These are phyloP conservation scores for Allygus modestus DNA, from an alignment of 2,888 invertebrate genomes.

Conservation along the genomic window DNA sequence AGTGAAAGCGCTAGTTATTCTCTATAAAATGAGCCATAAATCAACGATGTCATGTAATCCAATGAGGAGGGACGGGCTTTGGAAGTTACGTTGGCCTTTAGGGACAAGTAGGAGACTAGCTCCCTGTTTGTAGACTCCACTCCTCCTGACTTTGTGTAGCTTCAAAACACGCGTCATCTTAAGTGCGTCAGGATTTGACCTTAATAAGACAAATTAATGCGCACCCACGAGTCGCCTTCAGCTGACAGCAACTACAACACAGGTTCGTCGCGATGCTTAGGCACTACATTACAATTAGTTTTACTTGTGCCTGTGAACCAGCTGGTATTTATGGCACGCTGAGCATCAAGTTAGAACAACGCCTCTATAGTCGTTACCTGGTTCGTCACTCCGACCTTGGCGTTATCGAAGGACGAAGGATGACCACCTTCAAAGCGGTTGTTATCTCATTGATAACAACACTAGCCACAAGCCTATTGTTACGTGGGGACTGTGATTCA, in stretches of 20 bases:
- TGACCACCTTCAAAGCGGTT: background rate
- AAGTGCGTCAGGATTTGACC: conserved; percentile 18
- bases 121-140: too few species aligned
- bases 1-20: too few species aligned
- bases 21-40: too few species aligned
- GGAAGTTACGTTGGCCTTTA: too few species aligned
- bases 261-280: too few species aligned
- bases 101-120: too few species aligned
- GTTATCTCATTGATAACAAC: background rate
- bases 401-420: conserved; percentile 5
- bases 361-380: background rate
- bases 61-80: too few species aligned
- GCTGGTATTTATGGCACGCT: too few species aligned
- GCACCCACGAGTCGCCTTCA: conserved; percentile 1
- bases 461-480: background rate
- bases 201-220: conserved; percentile 22
- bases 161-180: background rate
- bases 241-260: background rate
- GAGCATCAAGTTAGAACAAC: background rate
- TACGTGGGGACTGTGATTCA: background rate
- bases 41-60: too few species aligned
- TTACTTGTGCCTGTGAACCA: too few species aligned
- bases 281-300: too few species aligned
- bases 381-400: background rate
- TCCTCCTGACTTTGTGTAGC: too few species aligned